Evolutionary conservation across 2,888 invertebrate genomes (phyloP).

Genomic region (Willowsia nigromaculata): DNA sequence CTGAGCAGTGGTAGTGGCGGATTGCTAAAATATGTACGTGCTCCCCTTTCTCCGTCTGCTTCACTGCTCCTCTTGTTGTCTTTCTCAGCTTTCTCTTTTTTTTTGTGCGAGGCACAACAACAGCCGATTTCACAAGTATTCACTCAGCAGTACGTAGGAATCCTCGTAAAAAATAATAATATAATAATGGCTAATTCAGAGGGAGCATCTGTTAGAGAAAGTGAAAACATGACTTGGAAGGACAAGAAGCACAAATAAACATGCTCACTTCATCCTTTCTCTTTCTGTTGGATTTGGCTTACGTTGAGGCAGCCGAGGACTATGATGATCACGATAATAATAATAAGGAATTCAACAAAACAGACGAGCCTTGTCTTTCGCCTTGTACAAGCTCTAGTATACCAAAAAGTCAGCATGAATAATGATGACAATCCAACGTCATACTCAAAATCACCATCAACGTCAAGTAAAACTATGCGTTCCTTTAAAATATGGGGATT

Average conservation of each 20-base stretch:
- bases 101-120: not conserved
- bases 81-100: not conserved
- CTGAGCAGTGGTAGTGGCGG: not conserved
- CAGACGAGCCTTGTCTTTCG: not conserved
- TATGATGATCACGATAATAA: not conserved
- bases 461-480: not conserved
- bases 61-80: not conserved
- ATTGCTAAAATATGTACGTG: not conserved
- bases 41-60: slow-evolving; percentile 8
- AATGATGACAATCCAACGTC: slow-evolving; percentile 18
- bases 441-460: not conserved
- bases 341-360: too few relatives aligned
- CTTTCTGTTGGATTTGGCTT: not conserved
- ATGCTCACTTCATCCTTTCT: not conserved
- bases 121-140: not conserved
- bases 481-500: not conserved
- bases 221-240: not conserved
- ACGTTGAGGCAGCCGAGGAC: not conserved
- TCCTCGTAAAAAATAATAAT: not conserved
- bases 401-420: not conserved
- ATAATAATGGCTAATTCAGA: slow-evolving; percentile 26
- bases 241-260: not conserved
- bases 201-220: slow-evolving; percentile 1
- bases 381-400: not conserved
- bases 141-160: not conserved